Evolutionary conservation across 1,140 invertebrate species (phyloP).

Genomic region (Zaprionus ornatus): DNA sequence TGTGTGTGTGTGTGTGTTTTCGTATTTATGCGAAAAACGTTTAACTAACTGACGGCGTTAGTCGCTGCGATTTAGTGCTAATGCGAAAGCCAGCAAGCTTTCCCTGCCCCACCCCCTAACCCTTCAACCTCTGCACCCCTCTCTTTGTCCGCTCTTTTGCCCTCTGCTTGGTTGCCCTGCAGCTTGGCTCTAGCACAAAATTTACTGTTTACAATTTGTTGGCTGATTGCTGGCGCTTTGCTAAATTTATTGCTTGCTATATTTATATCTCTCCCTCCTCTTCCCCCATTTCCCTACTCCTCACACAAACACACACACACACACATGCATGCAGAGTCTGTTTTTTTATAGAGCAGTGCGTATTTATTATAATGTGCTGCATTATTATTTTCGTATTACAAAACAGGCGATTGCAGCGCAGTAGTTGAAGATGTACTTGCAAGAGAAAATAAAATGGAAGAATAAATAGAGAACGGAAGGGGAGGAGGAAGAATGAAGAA

Average conservation of each 20-base stretch:
- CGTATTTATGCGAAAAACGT: slow-evolving; percentile 73
- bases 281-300: not conserved
- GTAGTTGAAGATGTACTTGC: not conserved
- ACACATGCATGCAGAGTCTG: slow-evolving; percentile 5
- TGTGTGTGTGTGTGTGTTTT: slow-evolving; percentile 19
- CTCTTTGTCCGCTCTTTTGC: not conserved
- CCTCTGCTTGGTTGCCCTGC: not conserved
- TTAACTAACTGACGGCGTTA: slow-evolving; percentile 80
- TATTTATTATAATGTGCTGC: slow-evolving; percentile 77
- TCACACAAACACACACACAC: slow-evolving; percentile 3
- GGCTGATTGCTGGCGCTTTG: slow-evolving; percentile 77
- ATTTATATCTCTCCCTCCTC: slow-evolving; percentile 46
- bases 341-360: slow-evolving; percentile 33
- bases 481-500: not conserved
- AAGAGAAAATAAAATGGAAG: not conserved
- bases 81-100: slow-evolving; percentile 53
- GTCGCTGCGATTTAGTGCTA: slow-evolving; percentile 77
- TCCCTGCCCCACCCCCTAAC: not conserved
- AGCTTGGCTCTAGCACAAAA: slow-evolving; percentile 50
- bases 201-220: slow-evolving; percentile 82
- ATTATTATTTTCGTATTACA: slow-evolving; percentile 74
- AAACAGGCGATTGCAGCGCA: slow-evolving; percentile 3
- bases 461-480: not conserved
- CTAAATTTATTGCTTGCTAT: slow-evolving; percentile 74
- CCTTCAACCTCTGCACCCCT: not conserved